Percentiles rank a stretch among this genome's conserved stretches.
These are phyloP conservation scores for Drosophila atroscutellata DNA, from an alignment of 2,888 invertebrate species.

Conservation along the genomic window DNA sequence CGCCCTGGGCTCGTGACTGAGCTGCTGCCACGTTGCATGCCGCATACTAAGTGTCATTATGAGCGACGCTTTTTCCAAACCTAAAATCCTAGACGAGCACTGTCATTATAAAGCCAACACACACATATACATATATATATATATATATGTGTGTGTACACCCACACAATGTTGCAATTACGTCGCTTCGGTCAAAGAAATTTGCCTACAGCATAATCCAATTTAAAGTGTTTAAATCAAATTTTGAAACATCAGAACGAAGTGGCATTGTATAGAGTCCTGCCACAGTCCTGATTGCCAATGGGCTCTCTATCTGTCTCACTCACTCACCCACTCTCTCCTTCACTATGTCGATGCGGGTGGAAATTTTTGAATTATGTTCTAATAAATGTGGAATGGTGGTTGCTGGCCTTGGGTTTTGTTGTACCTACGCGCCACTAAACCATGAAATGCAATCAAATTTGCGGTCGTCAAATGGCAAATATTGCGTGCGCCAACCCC, in stretches of 20 bases:
- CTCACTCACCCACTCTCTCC: neutral
- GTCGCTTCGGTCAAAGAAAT: constrained; percentile 69
- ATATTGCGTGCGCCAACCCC: constrained; percentile 66
- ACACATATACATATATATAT: constrained; percentile 17
- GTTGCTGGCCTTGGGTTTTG: constrained; percentile 46
- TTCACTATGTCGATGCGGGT: constrained; percentile 38
- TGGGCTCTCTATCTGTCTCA: constrained; percentile 6
- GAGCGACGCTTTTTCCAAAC: constrained; percentile 66
- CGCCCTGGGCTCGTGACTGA: constrained; percentile 74
- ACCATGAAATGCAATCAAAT: constrained; percentile 85
- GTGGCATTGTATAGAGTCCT: constrained; percentile 63
- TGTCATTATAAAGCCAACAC: constrained; percentile 68
- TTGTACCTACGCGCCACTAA: constrained; percentile 78
- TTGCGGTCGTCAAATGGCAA: constrained; percentile 84
- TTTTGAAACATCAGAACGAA: constrained; percentile 81
- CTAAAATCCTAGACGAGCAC: constrained; percentile 60
- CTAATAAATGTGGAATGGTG: constrained; percentile 76
- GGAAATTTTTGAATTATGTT: constrained; percentile 81
- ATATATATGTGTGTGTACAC: constrained; percentile 4
- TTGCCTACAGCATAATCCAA: constrained; percentile 84
- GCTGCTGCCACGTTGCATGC: constrained; percentile 79
- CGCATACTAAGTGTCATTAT: constrained; percentile 84
- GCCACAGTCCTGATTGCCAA: constrained; percentile 30
- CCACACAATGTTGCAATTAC: constrained; percentile 77
- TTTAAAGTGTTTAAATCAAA: constrained; percentile 85